phyloP scores from a whole-genome alignment of 2,113 vertebrate genomes.

The Onychostoma macrolepis region DNA sequence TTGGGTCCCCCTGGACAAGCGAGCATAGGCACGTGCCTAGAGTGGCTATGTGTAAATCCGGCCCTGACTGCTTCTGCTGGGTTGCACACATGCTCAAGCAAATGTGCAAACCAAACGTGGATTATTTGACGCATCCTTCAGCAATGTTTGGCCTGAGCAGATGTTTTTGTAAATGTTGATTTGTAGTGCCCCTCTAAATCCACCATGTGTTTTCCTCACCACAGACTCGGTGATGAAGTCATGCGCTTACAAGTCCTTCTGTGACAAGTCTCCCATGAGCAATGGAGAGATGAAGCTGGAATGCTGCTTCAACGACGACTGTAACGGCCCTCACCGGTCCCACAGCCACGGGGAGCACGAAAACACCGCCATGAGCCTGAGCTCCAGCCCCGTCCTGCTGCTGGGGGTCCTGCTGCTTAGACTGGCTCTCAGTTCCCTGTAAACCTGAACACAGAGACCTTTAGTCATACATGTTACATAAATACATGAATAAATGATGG shows the following conservation, averaged over 20 bases:
- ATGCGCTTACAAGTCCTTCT: slow-evolving; percentile 85
- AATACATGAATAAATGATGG: neutral
- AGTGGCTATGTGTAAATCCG: too few species aligned
- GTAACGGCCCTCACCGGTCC: slow-evolving; percentile 77
- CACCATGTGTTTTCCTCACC: slow-evolving; percentile 27
- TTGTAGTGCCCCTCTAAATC: neutral
- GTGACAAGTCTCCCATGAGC: slow-evolving; percentile 75
- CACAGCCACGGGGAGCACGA: slow-evolving; percentile 66
- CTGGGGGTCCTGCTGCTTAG: slow-evolving; percentile 63
- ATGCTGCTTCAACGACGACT: slow-evolving; percentile 83
- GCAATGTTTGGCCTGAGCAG: neutral
- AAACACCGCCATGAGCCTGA: slow-evolving; percentile 36
- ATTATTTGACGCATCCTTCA: neutral
- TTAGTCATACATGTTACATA: neutral
- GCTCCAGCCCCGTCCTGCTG: slow-evolving; percentile 66
- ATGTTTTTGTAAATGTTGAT: neutral
- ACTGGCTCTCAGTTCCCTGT: slow-evolving; percentile 67
- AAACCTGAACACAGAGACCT: slow-evolving; percentile 42
- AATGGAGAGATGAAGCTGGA: slow-evolving; percentile 74
- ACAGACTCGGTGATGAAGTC: slow-evolving; percentile 84
- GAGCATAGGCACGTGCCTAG: too few species aligned
- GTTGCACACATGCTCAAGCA: neutral
- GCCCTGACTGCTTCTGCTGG: neutral
- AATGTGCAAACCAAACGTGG: neutral
- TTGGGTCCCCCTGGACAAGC: too few species aligned